Conservation (phyloP, 2,888 invertebrate genomes). For the Seira sanloemensis region DNA sequence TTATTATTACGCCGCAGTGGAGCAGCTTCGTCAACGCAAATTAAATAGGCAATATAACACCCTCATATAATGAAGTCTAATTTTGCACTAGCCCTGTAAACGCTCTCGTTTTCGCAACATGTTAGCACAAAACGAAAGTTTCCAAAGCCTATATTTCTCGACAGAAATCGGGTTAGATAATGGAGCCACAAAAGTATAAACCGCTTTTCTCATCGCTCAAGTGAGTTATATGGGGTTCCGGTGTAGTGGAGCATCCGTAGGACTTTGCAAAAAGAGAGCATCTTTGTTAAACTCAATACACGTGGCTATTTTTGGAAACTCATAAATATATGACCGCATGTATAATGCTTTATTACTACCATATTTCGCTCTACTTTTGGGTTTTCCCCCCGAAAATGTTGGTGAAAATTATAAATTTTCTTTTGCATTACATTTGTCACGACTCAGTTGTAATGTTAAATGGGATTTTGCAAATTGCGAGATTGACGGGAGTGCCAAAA, state of each 20-base stretch:
- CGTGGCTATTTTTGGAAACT: slow-evolving; percentile 61
- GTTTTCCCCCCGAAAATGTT: neutral
- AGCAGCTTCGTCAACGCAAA: neutral
- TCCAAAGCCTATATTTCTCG: neutral
- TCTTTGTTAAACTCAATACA: neutral
- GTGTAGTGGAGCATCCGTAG: slow-evolving; percentile 37
- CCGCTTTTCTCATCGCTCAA: slow-evolving; percentile 13
- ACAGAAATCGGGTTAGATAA: neutral
- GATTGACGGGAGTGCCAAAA: slow-evolving; percentile 37
- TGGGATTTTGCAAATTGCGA: too few relatives aligned
- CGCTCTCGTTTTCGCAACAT: neutral
- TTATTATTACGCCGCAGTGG: neutral
- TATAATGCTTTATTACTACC: neutral
- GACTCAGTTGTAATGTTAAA: slow-evolving; percentile 38
- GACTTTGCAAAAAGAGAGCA: neutral
- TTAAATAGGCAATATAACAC: neutral
- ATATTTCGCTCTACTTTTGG: neutral
- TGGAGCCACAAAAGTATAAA: neutral
- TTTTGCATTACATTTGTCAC: slow-evolving; percentile 20
- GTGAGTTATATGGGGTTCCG: slow-evolving; percentile 48
- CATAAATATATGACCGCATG: slow-evolving; percentile 66
- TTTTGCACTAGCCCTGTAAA: too few relatives aligned
- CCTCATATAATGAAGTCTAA: neutral
- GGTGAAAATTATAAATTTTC: neutral
- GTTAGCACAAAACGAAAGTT: neutral